Base-by-base conservation (phyloP, 2,888 invertebrate genomes). In the Dromius quadrimaculatus region DNA sequence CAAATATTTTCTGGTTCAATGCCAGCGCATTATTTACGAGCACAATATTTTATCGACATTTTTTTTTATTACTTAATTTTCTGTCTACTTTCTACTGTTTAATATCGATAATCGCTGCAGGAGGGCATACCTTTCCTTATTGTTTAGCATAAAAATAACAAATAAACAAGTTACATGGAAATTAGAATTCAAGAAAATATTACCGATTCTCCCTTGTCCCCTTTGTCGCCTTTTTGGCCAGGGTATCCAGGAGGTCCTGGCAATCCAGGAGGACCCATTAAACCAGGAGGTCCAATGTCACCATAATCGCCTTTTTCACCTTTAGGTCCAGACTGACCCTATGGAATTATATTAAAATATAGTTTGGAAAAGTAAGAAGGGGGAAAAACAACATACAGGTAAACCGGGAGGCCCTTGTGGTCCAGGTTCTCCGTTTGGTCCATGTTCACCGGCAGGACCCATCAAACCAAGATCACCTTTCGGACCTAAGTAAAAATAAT, bases 191-290 rank as follows among this genome's bases (percentile, higher is more conserved):
- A 54, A 54, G 13, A 59, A 19, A 45, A 54, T 66, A 45, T 90
- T 86, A 94, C 94, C 88, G 94, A 94, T 87, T 95, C 95, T 28
- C 95, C 95, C 80, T 95, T 94, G 81, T 95, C 94, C 32, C 96
- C 95, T 80, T 94, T 95, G 78, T 95, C 94, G 22, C 96, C 95
- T 82, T 93, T 94, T 74, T 90, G 87, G 32, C 95, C 95, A 1
- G 95, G 94, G 83, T 94, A 94, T 1, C 95, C 95, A 75, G 91
- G 91, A 32, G 91, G 92, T 66, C 91, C 91, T 5, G 91, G 91
- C 74, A 92, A 81, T 17, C 95, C 96, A 11, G 97, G 96, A 28
- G 96, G 95, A 75, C 97, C 97, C 90, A 97, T 93, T 78, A 95
- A 87, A 72, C 97, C 97, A 8, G 97, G 94, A 5, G 94, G 94